These are phyloP conservation scores for Atta cephalotes DNA, from an alignment of 1,140 invertebrate genomes.

Conservation along the genomic window DNA sequence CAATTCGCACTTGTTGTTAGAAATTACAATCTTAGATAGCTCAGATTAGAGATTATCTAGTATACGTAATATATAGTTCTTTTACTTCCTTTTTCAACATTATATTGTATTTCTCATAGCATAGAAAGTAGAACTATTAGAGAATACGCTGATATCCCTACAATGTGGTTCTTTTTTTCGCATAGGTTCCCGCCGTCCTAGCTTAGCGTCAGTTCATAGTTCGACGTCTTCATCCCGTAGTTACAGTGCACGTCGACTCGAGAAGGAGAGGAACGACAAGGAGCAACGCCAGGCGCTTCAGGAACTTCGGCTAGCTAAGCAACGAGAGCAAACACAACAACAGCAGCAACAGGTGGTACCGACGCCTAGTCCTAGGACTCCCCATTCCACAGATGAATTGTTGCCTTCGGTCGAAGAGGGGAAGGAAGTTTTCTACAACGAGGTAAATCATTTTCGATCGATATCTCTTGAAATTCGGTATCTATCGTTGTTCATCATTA, in stretches of 20 bases:
- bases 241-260: constrained; percentile 91
- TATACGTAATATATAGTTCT: constrained; percentile 26
- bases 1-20: constrained; percentile 25
- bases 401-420: constrained; percentile 91
- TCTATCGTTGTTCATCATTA: constrained; percentile 13
- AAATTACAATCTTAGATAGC: constrained; percentile 36
- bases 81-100: constrained; percentile 24
- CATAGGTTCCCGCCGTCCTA: constrained; percentile 93
- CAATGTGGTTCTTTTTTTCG: constrained; percentile 25
- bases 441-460: constrained; percentile 72
- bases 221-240: constrained; percentile 92
- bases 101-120: constrained; percentile 37
- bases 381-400: constrained; percentile 92
- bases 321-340: constrained; percentile 75
- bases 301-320: constrained; percentile 89
- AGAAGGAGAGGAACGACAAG: constrained; percentile 92
- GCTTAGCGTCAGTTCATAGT: constrained; percentile 93
- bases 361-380: constrained; percentile 91
- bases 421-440: constrained; percentile 87
- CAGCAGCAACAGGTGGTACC: constrained; percentile 87
- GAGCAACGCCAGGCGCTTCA: constrained; percentile 91
- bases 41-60: constrained; percentile 9
- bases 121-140: constrained; percentile 13
- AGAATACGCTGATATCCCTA: too few species aligned
- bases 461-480: not conserved